Conservation (phyloP, 1,140 invertebrate species). For the Heliconius congener region DNA sequence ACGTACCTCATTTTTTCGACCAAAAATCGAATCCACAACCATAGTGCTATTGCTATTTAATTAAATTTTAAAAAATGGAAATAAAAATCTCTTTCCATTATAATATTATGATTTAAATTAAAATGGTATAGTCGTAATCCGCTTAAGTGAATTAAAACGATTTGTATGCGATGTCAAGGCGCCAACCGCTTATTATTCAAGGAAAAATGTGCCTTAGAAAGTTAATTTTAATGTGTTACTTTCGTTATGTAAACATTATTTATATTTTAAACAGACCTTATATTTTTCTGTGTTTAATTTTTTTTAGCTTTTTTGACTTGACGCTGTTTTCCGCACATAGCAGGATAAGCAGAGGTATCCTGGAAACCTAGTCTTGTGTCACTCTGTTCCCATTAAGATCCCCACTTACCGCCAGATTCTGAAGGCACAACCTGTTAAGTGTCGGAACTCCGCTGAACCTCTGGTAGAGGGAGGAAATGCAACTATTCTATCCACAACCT, state of each 20-base stretch:
- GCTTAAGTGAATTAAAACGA: constrained; percentile 43
- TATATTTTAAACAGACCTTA: not conserved
- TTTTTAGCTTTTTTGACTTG: too few relatives aligned
- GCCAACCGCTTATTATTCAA: constrained; percentile 29
- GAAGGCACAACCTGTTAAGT: too few relatives aligned
- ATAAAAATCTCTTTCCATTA: not conserved
- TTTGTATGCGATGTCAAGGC: constrained; percentile 38
- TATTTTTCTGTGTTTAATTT: not conserved
- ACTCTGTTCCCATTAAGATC: too few relatives aligned
- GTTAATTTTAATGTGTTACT: not conserved
- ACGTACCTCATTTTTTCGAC: too few relatives aligned
- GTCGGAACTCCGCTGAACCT: too few relatives aligned
- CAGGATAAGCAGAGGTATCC: too few relatives aligned
- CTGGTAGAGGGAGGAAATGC: too few relatives aligned
- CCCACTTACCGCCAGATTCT: too few relatives aligned
- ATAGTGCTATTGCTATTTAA: not conserved
- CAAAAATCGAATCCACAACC: not conserved
- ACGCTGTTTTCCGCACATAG: too few relatives aligned
- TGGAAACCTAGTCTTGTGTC: too few relatives aligned
- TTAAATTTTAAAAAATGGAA: not conserved
- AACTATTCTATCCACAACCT: too few relatives aligned
- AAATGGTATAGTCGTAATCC: constrained; percentile 35
- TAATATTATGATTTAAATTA: constrained; percentile 33
- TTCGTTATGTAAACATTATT: not conserved
- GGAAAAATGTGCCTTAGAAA: constrained; percentile 29